Base-by-base conservation (phyloP, 2,797 vertebrate species). In the Orientallactaga sibirica region DNA sequence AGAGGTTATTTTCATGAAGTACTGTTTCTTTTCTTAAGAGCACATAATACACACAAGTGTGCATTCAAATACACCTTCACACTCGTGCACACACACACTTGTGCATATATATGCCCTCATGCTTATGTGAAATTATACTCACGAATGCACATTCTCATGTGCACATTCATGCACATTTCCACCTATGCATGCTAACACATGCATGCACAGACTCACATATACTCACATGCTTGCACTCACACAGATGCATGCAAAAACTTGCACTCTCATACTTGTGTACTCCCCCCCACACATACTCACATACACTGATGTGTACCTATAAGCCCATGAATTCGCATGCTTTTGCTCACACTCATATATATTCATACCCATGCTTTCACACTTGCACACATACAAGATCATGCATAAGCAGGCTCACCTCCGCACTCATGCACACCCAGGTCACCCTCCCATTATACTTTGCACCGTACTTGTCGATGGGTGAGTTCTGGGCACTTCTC, bases 401-500 rank as follows among this genome's bases (percentile, higher is more conserved):
- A 48, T 48, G 48, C 48, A 48, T 48, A 9, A 48, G 10, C 48
- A 48, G 48, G 48, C 48, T 48, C 48, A 48, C 48, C 1, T 7
- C 7, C 48, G 10, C 8, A 9, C 48, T 48, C 48, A 48, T 48
- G 48, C 48, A 48, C 48, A 48, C 48, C 8, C 48, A 48, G 48
- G 48, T 48, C 48, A 48, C 48, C 10, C 48, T 48, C 48, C 8
- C 48, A 48, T 48, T 37, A 37, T 37, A 37, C 43, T 77, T 96
- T 98, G 97, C 98, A 99, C 99, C 99, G 0, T 99, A 99, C 96
- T 99, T 98, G 97, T 99, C 99, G 2, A 99, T 98, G 0, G 99
- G 97, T 2, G 99, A 98, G 92, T 98, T 99, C 96, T 99, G 99
- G 97, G 99, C 98, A 97, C 95, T 99, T 95, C 98, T 98, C n/a